Evolutionary conservation across 2,797 vertebrate species (phyloP), one percentile per base, ranked within the genome.

Genomic region (Catamblyrhynchus diadema): DNA sequence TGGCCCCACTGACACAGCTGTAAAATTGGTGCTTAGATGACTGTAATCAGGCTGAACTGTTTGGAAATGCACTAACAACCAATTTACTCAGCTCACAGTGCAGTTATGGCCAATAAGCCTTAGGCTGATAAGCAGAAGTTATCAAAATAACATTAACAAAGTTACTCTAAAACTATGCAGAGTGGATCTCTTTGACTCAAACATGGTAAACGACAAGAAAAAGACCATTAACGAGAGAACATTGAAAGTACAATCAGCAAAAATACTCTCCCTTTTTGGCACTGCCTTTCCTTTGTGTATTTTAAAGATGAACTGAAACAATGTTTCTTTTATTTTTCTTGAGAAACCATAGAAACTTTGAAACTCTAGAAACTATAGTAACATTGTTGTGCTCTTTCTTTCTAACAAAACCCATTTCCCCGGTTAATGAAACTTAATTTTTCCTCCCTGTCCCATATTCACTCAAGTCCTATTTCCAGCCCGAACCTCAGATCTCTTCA

Each of bases 61-160:
- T 86, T 87, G 53, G 60, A 86, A 94, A 88, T 57, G 33, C 81
- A 92, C 32, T 64, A 83, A 73, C 73, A 74, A 83, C 33, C 72
- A 45, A 82, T 84, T 62, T 62, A 87, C 35, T 94, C 41, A 70
- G 74, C 41, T 92, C 74, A 39, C 62, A n/a, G 21, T 6, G 25
- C 30, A 89, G 60, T 79, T 91, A 56, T 75, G 30, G 86, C 75
- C 48, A 93, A 64, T 57, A 96, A 93, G 93, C 59, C 62, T 64
- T 71, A 56, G 33, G 37, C 51, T 82, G 88, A 90, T 92, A 94
- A 90, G 59, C 81, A 91, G 48, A 62, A 91, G n/a, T 73, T 92
- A 80, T 74, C 81, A 91, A 91, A 94, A 94, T 92, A 69, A 90
- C 73, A 72, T 81, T 78, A 95, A 81, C 61, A 86, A 92, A 83